Base-by-base conservation (phyloP, 2,113 vertebrate species). In the Lates calcarifer region DNA sequence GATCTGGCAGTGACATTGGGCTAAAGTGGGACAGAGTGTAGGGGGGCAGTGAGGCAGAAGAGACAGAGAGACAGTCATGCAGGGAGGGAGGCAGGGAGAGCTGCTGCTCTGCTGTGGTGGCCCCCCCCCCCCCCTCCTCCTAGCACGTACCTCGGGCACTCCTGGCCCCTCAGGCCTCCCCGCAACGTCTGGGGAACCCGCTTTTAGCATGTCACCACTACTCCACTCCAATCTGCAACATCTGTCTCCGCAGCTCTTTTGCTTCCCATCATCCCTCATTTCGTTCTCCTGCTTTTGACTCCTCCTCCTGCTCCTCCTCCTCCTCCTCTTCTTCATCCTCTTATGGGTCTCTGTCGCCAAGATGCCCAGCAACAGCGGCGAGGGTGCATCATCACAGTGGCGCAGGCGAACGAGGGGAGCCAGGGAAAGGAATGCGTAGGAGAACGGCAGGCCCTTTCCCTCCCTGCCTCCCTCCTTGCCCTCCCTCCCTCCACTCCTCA, bases 11-110 rank as follows among this genome's bases (percentile, higher is more conserved):
- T 91, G 91, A 93, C 92, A 91, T 92, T 93, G 93, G 93, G 84
- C 90, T 93, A 91, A 94, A 93, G 91, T 94, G 93, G 93, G 92
- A 93, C 93, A 93, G 89, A 91, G 91, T 93, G 87, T 90, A 87
- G 91, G 77, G 70, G 87, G 87, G 89, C 87, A 93, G 83, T 90
- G 89, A 93, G 91, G 92, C 92, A 93, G 92, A 93, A 93, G 92
- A 93, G 92, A 92, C 87, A 85, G 86, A 84, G 86, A 92, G 90
- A 92, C 91, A 92, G 84, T 86, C 83, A 82, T 88, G 85, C 83
- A 84, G 79, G 79, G 86, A 78, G 56, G 66, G 68, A 89, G 73
- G 66, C 70, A 83, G 72, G 37, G 74, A 87, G 83, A 85, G 82
- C 77, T 83, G 85, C 83, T 78, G 83, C 82, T 82, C 53, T 87